Evolutionary conservation across 2,797 vertebrate genomes (phyloP).

Genomic region (Gobio occitaniae): DNA sequence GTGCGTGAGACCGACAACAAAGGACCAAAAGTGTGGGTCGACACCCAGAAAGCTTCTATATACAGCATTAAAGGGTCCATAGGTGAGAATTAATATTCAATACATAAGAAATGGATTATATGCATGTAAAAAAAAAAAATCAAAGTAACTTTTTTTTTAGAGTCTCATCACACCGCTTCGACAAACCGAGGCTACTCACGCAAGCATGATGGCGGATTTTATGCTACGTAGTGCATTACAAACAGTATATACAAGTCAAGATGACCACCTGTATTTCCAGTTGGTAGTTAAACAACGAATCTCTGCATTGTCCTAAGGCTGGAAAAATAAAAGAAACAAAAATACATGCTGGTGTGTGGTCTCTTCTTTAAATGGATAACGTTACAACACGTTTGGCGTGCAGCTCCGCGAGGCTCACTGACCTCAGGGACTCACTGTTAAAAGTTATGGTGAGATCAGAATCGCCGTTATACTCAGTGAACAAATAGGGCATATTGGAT

Average conservation of each 20-base stretch:
- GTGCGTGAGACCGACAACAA: constrained; percentile 40
- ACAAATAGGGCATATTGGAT: constrained; percentile 46
- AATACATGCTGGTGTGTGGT: neutral
- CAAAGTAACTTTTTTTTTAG: constrained; percentile 58
- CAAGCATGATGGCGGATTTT: constrained; percentile 79
- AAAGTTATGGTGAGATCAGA: constrained; percentile 87
- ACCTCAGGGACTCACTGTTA: neutral
- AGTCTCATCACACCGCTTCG: constrained; percentile 77
- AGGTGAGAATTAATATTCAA: constrained; percentile 64
- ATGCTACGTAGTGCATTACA: constrained; percentile 62
- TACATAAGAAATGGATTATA: neutral
- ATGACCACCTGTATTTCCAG: neutral
- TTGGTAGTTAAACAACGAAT: neutral
- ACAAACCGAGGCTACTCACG: constrained; percentile 77
- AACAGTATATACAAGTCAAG: too few relatives aligned
- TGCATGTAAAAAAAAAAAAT: too few relatives aligned
- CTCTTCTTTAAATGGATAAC: neutral
- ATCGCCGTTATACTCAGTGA: constrained; percentile 94
- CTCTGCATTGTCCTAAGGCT: neutral
- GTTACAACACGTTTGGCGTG: neutral
- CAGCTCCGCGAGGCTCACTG: neutral
- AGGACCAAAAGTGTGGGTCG: constrained; percentile 75
- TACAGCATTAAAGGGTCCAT: constrained; percentile 81
- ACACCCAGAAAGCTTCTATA: constrained; percentile 77
- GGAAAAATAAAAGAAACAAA: neutral